Conservation (phyloP, 2,888 invertebrate species). For the Heliconius hortense region DNA sequence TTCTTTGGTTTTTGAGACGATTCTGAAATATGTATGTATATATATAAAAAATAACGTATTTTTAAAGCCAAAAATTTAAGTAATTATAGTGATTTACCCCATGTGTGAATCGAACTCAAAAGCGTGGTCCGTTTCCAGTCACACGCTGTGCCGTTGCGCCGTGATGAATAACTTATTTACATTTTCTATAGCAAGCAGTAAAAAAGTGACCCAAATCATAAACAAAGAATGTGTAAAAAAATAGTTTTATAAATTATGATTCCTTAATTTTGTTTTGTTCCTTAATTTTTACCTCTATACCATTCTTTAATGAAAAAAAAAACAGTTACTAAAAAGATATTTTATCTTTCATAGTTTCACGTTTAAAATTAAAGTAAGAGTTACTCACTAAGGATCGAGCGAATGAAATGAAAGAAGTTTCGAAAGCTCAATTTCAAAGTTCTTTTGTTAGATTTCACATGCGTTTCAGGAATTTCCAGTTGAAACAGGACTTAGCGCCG, state of each 20-base stretch:
- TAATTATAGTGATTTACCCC: too few relatives aligned
- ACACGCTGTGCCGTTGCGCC: not conserved
- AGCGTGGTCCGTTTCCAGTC: too few relatives aligned
- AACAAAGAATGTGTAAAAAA: too few relatives aligned
- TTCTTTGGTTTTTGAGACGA: not conserved
- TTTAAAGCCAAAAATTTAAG: too few relatives aligned
- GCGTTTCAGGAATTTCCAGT: slow-evolving; percentile 17
- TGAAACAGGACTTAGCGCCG: slow-evolving; percentile 2
- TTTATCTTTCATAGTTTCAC: not conserved
- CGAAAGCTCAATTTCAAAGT: slow-evolving; percentile 11
- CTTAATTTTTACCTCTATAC: not conserved
- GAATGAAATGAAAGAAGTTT: slow-evolving; percentile 25
- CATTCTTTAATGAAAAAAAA: not conserved
- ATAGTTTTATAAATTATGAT: too few relatives aligned
- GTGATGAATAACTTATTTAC: too few relatives aligned
- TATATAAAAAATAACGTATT: too few relatives aligned
- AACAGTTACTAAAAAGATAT: not conserved
- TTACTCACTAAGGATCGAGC: not conserved
- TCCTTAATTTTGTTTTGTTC: too few relatives aligned
- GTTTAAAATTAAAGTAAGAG: not conserved
- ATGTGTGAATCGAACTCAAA: too few relatives aligned
- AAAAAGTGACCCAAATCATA: not conserved
- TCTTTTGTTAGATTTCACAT: slow-evolving; percentile 19
- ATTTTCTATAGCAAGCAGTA: too few relatives aligned
- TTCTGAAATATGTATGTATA: not conserved